Percentiles rank a stretch among this genome's conserved stretches.
Evolutionary conservation across 2,888 invertebrate species (phyloP).

Genomic region (Orgyia antiqua): DNA sequence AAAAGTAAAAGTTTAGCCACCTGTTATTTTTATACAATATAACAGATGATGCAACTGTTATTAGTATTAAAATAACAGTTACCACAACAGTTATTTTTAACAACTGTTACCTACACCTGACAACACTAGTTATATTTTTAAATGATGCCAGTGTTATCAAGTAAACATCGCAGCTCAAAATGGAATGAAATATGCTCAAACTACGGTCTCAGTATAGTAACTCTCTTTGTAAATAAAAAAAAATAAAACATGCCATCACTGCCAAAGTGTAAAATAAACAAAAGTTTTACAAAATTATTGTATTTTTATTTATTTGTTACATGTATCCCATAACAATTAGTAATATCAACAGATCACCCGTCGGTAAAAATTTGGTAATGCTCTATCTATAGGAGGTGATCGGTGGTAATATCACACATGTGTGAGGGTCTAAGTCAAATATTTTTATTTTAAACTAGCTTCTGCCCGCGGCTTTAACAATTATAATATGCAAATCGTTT

Average conservation of each 20-base stretch:
- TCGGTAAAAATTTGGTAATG: no score
- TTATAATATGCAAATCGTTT: no score
- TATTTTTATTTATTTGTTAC: slow-evolving; percentile 8
- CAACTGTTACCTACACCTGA: slow-evolving; percentile 34
- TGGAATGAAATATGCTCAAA: slow-evolving; percentile 38
- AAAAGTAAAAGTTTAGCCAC: slow-evolving; percentile 25
- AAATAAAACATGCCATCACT: slow-evolving; percentile 63
- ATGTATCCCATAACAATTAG: no score
- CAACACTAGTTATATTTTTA: slow-evolving; percentile 20
- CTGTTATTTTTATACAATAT: no score
- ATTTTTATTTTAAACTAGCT: no score
- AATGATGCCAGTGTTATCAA: slow-evolving; percentile 26
- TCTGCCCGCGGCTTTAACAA: no score
- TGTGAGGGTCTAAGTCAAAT: no score
- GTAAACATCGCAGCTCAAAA: slow-evolving; percentile 26
- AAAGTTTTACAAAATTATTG: slow-evolving; percentile 36
- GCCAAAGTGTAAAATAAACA: slow-evolving; percentile 78
- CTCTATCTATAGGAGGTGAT: no score
- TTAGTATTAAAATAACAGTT: background rate
- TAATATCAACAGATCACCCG: no score
- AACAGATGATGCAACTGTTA: slow-evolving; percentile 18
- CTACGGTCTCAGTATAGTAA: slow-evolving; percentile 68
- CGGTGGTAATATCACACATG: no score
- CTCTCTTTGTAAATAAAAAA: slow-evolving; percentile 72
- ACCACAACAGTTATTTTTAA: no score